Evolutionary conservation across 2,797 vertebrate genomes (phyloP).

Genomic region (Discoglossus pictus): DNA sequence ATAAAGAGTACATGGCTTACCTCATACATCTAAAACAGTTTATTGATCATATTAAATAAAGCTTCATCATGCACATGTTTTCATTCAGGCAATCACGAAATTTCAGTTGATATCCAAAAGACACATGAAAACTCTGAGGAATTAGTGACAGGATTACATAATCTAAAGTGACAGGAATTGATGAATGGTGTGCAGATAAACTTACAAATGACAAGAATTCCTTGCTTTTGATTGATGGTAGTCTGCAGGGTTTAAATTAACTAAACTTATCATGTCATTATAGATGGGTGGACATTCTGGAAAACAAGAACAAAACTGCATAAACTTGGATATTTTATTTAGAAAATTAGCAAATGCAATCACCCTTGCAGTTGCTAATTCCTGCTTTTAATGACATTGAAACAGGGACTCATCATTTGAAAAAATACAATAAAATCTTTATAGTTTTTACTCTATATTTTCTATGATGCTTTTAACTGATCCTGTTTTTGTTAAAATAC

Average conservation of each 20-base stretch:
- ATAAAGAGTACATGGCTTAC: too few relatives aligned
- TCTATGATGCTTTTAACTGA: too few relatives aligned
- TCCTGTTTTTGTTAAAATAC: too few relatives aligned
- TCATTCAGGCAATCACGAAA: too few relatives aligned
- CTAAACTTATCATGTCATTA: slow-evolving; percentile 38
- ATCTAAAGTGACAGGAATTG: slow-evolving; percentile 48
- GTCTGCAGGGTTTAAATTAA: slow-evolving; percentile 37
- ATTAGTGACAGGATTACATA: slow-evolving; percentile 42
- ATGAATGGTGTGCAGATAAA: slow-evolving; percentile 42
- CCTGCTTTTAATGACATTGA: too few relatives aligned
- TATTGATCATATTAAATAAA: too few relatives aligned
- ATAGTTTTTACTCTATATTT: too few relatives aligned
- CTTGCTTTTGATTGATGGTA: slow-evolving; percentile 36
- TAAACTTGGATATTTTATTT: neutral
- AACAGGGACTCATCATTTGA: too few relatives aligned
- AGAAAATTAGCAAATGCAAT: neutral
- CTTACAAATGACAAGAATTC: slow-evolving; percentile 34
- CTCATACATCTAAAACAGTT: too few relatives aligned
- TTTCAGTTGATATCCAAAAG: slow-evolving; percentile 13
- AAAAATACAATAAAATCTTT: too few relatives aligned
- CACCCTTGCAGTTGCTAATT: too few relatives aligned
- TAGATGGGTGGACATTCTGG: slow-evolving; percentile 11
- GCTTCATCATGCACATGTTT: too few relatives aligned
- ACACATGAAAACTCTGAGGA: slow-evolving; percentile 29
- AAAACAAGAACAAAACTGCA: neutral